These are phyloP conservation scores for Ia io DNA, from an alignment of 2,113 vertebrate species.

Conservation along the genomic window DNA sequence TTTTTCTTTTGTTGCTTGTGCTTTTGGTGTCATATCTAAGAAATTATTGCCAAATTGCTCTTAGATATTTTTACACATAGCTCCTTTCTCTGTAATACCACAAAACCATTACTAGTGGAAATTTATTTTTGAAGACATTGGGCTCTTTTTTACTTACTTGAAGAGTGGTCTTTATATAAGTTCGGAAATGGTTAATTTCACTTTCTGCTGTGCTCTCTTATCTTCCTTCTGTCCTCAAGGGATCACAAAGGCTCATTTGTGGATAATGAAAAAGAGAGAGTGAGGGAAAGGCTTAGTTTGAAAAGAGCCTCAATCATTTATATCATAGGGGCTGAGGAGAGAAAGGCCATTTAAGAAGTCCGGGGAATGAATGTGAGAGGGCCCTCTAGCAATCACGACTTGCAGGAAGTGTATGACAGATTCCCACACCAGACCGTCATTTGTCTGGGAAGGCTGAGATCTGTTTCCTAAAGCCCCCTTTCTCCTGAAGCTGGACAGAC, in stretches of 20 bases:
- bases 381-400: background rate
- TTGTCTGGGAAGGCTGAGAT: background rate
- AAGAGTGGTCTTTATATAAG: background rate
- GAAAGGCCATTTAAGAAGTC: background rate
- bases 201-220: background rate
- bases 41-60: background rate
- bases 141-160: background rate
- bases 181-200: slow-evolving; percentile 1
- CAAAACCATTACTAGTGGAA: background rate
- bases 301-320: background rate
- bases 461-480: background rate
- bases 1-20: background rate
- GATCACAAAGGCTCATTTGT: slow-evolving; percentile 14
- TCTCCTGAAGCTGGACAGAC: background rate
- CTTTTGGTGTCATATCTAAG: background rate
- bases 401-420: background rate
- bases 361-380: background rate
- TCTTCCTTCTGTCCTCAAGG: background rate
- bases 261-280: background rate
- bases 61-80: background rate
- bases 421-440: background rate
- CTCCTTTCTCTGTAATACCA: background rate
- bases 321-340: background rate
- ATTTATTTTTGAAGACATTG: background rate
- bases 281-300: background rate